phyloP scores from a whole-genome alignment of 2,797 vertebrate genomes.

The Acridotheres tristis region DNA sequence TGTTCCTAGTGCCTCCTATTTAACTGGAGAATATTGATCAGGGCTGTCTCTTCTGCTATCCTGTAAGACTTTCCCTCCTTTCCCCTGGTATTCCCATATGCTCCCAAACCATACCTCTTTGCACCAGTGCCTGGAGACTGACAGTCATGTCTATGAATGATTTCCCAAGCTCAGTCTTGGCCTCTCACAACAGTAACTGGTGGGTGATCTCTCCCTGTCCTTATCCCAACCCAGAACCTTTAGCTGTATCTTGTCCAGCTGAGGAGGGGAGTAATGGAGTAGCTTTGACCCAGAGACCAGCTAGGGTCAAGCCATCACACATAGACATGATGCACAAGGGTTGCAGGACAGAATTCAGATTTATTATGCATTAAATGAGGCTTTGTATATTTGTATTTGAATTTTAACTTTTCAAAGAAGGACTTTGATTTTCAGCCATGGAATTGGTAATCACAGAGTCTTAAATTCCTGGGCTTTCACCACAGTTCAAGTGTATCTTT shows the following conservation, averaged over 20 bases:
- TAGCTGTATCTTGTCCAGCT: background rate
- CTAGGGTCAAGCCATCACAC: background rate
- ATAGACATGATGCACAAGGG: no score
- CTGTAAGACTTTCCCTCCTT: background rate
- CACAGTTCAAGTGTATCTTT: background rate
- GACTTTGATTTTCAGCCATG: background rate
- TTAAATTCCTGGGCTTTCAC: background rate
- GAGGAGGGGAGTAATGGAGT: background rate
- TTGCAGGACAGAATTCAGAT: background rate
- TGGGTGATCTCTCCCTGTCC: background rate
- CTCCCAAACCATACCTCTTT: background rate
- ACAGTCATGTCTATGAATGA: rapidly evolving
- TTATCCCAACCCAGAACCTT: background rate
- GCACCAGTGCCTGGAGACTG: background rate
- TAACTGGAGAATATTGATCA: background rate
- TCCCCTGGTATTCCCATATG: background rate
- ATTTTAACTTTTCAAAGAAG: background rate
- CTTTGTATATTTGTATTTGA: background rate
- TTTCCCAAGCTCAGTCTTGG: background rate
- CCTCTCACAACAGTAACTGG: background rate
- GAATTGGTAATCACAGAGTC: background rate
- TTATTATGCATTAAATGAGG: background rate
- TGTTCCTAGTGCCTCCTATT: background rate
- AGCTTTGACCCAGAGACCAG: background rate
- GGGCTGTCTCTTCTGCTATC: background rate